Evolutionary conservation across 2,888 invertebrate genomes (phyloP).

Genomic region (Drosophila pullipes): DNA sequence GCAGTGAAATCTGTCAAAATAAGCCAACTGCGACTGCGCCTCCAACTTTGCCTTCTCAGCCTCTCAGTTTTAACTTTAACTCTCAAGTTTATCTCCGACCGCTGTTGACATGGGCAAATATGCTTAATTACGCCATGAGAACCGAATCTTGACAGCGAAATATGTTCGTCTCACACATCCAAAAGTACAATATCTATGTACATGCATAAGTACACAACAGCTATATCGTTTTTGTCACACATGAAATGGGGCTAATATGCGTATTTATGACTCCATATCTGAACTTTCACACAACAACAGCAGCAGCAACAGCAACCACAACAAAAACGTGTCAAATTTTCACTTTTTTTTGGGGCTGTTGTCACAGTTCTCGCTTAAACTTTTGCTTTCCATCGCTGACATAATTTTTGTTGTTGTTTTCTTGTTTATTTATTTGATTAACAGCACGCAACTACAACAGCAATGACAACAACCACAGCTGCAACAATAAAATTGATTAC

Average conservation of each 20-base stretch:
- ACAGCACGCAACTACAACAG: conserved; percentile 40
- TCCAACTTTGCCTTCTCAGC: conserved; percentile 12
- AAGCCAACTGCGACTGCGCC: conserved; percentile 49
- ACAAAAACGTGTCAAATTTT: conserved; percentile 69
- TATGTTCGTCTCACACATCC: conserved; percentile 40
- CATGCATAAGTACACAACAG: background rate
- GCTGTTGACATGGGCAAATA: conserved; percentile 76
- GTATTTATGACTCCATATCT: conserved; percentile 69
- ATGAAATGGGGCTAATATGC: conserved; percentile 79
- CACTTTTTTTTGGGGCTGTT: conserved; percentile 56
- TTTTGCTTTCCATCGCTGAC: conserved; percentile 66
- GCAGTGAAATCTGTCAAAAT: conserved; percentile 75
- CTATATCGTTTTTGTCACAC: conserved; percentile 26
- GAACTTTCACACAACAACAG: conserved; percentile 48
- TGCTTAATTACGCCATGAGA: conserved; percentile 74
- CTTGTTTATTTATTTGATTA: conserved; percentile 10
- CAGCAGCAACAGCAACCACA: conserved; percentile 5
- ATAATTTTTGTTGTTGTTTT: conserved; percentile 41
- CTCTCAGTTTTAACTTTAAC: conserved; percentile 10
- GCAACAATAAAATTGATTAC: conserved; percentile 51
- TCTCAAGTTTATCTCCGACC: conserved; percentile 14
- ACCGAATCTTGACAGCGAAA: conserved; percentile 57
- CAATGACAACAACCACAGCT: conserved; percentile 24
- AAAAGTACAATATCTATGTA: conserved; percentile 5
- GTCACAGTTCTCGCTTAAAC: conserved; percentile 62